phyloP scores from a whole-genome alignment of 2,888 invertebrate species.

The Plebejus anna region DNA sequence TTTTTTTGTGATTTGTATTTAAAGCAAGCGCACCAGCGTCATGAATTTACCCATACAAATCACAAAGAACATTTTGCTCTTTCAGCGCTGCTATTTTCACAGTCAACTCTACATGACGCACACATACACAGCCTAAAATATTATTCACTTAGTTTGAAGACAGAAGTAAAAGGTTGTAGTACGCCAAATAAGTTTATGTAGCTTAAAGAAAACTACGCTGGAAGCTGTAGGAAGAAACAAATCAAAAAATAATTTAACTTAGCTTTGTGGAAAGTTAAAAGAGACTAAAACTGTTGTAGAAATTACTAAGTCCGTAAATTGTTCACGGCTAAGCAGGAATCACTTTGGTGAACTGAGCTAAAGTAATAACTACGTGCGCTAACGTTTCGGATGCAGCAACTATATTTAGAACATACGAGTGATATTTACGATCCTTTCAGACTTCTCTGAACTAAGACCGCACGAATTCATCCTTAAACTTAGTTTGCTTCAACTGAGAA shows the following conservation, averaged over 20 bases:
- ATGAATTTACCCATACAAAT: too few relatives aligned
- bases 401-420: slow-evolving; percentile 15
- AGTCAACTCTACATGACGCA: too few relatives aligned
- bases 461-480: not conserved
- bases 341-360: slow-evolving; percentile 13
- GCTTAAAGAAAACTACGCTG: not conserved
- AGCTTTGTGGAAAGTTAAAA: slow-evolving; percentile 1
- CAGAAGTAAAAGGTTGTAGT: too few relatives aligned
- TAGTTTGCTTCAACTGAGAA: not conserved
- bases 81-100: too few relatives aligned
- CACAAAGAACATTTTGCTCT: too few relatives aligned
- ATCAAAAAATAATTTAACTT: slow-evolving; percentile 6
- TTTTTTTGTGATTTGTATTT: too few relatives aligned
- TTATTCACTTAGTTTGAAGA: too few relatives aligned
- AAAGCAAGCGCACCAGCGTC: too few relatives aligned
- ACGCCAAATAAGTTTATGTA: not conserved
- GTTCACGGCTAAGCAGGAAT: slow-evolving; percentile 19
- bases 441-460: slow-evolving; percentile 8
- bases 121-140: too few relatives aligned
- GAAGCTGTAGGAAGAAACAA: not conserved
- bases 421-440: slow-evolving; percentile 19
- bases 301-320: slow-evolving; percentile 19
- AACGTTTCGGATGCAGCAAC: slow-evolving; percentile 9
- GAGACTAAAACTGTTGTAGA: slow-evolving; percentile 1
- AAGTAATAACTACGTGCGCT: slow-evolving; percentile 17